Percentiles rank a stretch among this genome's conserved stretches.
Conservation (phyloP, 1,140 invertebrate species). For the Musca vetustissima region DNA sequence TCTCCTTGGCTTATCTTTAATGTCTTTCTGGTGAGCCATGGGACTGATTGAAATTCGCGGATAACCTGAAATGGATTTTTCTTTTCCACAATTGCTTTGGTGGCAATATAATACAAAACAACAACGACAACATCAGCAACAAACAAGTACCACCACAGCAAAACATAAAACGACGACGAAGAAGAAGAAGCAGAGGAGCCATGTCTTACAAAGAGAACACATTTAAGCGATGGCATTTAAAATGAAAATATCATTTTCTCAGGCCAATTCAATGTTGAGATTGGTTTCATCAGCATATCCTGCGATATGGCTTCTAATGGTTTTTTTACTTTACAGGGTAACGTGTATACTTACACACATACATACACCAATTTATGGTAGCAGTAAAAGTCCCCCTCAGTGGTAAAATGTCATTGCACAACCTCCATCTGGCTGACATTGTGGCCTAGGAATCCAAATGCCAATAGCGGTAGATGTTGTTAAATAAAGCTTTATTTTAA, state of each 20-base stretch:
- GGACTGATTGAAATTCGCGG: constrained; percentile 53
- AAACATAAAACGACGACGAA: too few species aligned
- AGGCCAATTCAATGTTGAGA: too few species aligned
- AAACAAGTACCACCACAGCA: too few species aligned
- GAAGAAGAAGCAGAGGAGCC: background rate
- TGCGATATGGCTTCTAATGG: too few species aligned
- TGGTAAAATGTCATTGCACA: constrained; percentile 20
- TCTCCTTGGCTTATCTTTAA: too few species aligned
- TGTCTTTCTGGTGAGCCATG: constrained; percentile 30
- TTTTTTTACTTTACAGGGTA: background rate
- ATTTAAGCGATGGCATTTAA: constrained; percentile 14
- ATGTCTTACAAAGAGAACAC: constrained; percentile 38
- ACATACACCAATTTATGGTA: background rate
- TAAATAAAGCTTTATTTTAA: constrained; percentile 14
- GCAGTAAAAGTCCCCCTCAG: constrained; percentile 13
- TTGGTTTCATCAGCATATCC: too few species aligned
- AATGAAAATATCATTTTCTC: background rate
- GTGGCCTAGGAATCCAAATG: too few species aligned
- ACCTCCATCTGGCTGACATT: background rate
- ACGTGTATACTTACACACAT: background rate
- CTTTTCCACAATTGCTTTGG: constrained; percentile 53
- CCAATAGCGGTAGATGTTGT: constrained; percentile 3
- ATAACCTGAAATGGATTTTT: constrained; percentile 54
- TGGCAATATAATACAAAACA: constrained; percentile 39
- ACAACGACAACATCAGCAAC: too few species aligned